phyloP scores from a whole-genome alignment of 2,113 vertebrate species.

The Chelonoidis abingdonii region DNA sequence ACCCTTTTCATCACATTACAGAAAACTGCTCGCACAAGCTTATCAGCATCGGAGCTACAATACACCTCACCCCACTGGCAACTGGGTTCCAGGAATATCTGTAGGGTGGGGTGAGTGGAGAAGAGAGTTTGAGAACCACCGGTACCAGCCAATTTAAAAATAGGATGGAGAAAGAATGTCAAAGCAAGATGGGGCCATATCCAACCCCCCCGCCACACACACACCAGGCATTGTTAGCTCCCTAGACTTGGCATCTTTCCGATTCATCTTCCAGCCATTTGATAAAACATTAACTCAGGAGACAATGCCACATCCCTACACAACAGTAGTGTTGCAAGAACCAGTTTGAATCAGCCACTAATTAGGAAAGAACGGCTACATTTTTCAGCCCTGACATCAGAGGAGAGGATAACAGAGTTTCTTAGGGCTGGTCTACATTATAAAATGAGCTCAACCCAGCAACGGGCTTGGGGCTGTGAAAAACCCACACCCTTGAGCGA shows the following conservation, averaged over 20 bases:
- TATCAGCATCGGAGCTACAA: background rate
- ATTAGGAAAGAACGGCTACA: background rate
- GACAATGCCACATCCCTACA: background rate
- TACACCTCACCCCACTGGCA: background rate
- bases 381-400: background rate
- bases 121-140: background rate
- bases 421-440: background rate
- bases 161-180: background rate
- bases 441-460: background rate
- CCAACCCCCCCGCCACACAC: no score
- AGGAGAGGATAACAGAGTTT: background rate
- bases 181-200: background rate
- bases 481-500: background rate
- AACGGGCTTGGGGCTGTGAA: background rate
- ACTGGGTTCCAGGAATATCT: background rate
- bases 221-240: background rate
- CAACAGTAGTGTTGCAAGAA: background rate
- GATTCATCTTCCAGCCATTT: no score
- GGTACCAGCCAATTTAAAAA: background rate
- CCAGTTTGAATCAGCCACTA: background rate
- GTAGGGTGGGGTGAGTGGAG: background rate
- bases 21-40: background rate
- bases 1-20: background rate
- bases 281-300: background rate
- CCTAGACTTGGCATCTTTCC: no score